These are phyloP conservation scores for Vulpes ferrilata DNA, from an alignment of 2,113 vertebrate genomes.

Conservation along the genomic window DNA sequence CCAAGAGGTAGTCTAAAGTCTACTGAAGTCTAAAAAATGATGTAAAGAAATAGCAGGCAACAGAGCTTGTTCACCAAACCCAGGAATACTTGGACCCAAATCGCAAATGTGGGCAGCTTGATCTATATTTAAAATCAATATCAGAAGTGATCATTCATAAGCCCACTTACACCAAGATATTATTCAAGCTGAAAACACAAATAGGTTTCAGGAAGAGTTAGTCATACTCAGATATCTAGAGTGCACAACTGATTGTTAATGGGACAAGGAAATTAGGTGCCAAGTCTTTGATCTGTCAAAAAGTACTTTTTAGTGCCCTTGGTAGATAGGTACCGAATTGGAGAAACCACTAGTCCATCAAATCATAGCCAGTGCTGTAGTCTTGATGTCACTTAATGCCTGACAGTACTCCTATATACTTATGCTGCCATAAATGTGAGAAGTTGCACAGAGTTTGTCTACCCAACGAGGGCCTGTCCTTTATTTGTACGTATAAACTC, in stretches of 20 bases:
- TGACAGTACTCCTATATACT: neutral
- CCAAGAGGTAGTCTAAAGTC: neutral
- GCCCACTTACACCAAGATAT: neutral
- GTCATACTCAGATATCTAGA: constrained; percentile 20
- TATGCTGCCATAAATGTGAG: neutral
- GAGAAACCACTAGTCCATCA: neutral
- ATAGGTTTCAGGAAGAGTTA: constrained; percentile 6
- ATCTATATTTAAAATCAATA: neutral
- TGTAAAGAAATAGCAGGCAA: neutral
- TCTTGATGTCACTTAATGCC: neutral
- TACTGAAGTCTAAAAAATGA: constrained; percentile 3
- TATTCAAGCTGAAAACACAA: neutral
- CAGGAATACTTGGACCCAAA: neutral
- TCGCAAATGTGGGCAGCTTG: neutral
- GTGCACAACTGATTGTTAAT: neutral
- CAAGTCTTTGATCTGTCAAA: neutral
- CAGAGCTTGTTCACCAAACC: neutral
- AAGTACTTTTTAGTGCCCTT: neutral
- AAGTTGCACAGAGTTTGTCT: neutral
- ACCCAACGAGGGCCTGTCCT: neutral
- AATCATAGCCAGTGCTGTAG: neutral
- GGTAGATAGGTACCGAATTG: neutral
- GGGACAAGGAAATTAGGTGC: neutral
- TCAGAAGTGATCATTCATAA: neutral
- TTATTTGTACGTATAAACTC: constrained; percentile 15